Percentiles rank a stretch among this genome's conserved stretches.
These are phyloP conservation scores for Drosophila prolongata DNA, from an alignment of 2,888 invertebrate genomes.

Conservation along the genomic window DNA sequence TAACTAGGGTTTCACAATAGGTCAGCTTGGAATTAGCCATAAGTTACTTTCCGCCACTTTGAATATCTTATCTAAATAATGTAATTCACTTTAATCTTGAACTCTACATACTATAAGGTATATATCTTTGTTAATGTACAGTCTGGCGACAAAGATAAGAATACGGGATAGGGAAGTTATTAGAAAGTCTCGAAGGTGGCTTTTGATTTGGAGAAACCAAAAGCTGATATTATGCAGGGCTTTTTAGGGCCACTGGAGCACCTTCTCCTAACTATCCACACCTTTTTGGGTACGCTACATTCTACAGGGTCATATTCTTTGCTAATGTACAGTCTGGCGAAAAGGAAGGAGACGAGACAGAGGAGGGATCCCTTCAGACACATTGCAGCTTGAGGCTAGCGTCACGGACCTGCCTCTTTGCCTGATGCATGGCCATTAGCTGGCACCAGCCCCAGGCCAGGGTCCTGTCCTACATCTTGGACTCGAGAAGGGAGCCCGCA, in stretches of 20 bases:
- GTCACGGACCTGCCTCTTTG: conserved; percentile 43
- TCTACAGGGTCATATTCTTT: neutral
- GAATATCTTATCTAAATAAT: neutral
- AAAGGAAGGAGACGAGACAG: conserved; percentile 3
- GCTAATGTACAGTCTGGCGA: conserved; percentile 27
- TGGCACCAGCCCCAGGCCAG: conserved; percentile 75
- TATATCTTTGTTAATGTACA: conserved; percentile 31
- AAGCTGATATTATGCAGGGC: too few species aligned
- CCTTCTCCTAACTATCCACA: neutral
- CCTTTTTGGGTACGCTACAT: neutral
- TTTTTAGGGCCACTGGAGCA: neutral
- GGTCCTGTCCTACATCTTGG: conserved; percentile 73
- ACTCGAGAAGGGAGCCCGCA: conserved; percentile 9
- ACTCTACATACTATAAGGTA: conserved; percentile 2
- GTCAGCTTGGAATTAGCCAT: neutral
- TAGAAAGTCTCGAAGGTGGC: neutral
- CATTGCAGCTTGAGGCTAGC: conserved; percentile 57
- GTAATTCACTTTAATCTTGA: neutral
- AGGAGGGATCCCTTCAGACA: conserved; percentile 21
- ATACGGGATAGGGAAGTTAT: neutral
- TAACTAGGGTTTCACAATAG: neutral
- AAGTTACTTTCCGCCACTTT: conserved; percentile 3
- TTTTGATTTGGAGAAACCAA: neutral
- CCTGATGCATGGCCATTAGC: conserved; percentile 75
- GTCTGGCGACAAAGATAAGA: conserved; percentile 4